Conservation (phyloP, 1,140 invertebrate species). For the Panagrolaimus sp. region DNA sequence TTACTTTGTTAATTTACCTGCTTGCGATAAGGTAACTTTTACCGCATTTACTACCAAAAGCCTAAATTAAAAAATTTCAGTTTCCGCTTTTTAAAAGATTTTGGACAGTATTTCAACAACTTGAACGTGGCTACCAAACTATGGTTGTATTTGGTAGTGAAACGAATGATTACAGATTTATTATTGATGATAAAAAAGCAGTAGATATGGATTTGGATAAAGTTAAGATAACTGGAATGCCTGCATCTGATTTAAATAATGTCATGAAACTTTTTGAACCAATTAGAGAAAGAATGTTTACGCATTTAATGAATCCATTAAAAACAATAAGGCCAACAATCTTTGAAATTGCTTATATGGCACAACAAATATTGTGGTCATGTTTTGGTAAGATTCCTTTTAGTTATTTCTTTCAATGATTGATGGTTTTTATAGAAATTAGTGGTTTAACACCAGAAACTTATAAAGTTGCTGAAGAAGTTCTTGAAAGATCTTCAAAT, state of each 20-base stretch:
- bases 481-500: slow-evolving; percentile 1
- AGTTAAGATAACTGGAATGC: background rate
- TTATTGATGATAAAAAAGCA: background rate
- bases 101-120: slow-evolving; percentile 4
- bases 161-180: background rate
- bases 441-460: background rate
- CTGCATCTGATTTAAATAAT: background rate
- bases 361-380: background rate
- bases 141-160: background rate
- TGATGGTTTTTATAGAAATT: background rate
- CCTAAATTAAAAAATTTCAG: background rate
- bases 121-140: slow-evolving; percentile 2
- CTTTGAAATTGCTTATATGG: slow-evolving; percentile 10
- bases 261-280: background rate
- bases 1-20: background rate
- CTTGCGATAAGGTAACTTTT: background rate
- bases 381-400: slow-evolving; percentile 1
- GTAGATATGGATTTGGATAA: background rate
- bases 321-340: background rate
- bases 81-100: slow-evolving; percentile 1
- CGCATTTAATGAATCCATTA: background rate
- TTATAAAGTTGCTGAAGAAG: background rate
- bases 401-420: background rate
- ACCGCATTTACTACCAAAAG: too few relatives aligned
- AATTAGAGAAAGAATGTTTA: background rate